phyloP scores from a whole-genome alignment of 2,888 invertebrate genomes.

The Netelia virgata region DNA sequence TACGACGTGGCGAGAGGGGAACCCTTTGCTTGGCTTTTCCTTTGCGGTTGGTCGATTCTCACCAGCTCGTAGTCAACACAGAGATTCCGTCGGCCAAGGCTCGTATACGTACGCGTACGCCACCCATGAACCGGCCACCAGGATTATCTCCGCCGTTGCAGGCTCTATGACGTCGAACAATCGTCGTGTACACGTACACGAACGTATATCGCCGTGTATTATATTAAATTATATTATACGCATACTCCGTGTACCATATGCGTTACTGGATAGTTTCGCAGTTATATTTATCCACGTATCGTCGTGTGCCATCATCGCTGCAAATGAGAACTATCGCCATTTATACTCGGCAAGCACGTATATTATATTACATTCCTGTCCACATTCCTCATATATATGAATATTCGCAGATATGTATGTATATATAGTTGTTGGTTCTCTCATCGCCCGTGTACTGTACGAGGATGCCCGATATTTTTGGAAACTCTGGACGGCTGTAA shows the following conservation, averaged over 20 bases:
- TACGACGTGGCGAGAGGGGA: slow-evolving; percentile 57
- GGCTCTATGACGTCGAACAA: slow-evolving; percentile 24
- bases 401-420: slow-evolving; percentile 15
- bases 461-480: background rate
- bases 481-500: too few species aligned
- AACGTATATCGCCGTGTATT: background rate
- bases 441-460: background rate
- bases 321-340: slow-evolving; percentile 59
- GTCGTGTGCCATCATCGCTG: slow-evolving; percentile 37
- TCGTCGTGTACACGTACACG: background rate
- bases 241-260: background rate
- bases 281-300: slow-evolving; percentile 2
- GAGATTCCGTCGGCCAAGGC: slow-evolving; percentile 43
- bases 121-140: slow-evolving; percentile 39
- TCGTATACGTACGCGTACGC: background rate
- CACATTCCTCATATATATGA: background rate
- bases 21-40: slow-evolving; percentile 25
- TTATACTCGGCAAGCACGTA: slow-evolving; percentile 14
- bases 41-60: slow-evolving; percentile 39
- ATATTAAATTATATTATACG: background rate
- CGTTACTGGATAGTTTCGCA: slow-evolving; percentile 5
- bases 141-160: slow-evolving; percentile 52
- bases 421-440: background rate
- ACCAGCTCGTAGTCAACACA: slow-evolving; percentile 29
- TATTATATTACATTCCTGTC: slow-evolving; percentile 13